phyloP scores from a whole-genome alignment of 2,888 invertebrate species.

The Phrixothrix hirtus region DNA sequence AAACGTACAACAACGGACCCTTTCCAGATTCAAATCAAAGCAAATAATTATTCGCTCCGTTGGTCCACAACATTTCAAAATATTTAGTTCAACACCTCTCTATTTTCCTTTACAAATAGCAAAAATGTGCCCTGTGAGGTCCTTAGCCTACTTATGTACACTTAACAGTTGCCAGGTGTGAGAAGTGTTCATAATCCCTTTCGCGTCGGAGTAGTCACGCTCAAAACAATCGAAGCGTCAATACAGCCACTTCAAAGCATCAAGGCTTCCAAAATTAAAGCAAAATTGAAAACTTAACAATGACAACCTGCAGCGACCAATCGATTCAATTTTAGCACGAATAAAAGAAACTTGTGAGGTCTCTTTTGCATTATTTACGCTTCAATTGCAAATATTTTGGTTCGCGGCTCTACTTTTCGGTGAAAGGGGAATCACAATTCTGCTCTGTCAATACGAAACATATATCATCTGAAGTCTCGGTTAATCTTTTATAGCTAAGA shows the following conservation, averaged over 20 bases:
- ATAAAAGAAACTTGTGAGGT: slow-evolving; percentile 4
- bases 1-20: too few relatives aligned
- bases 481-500: too few relatives aligned
- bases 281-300: neutral
- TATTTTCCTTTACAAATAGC: slow-evolving; percentile 12
- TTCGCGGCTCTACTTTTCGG: slow-evolving; percentile 5
- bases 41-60: neutral
- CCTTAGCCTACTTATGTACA: slow-evolving; percentile 21
- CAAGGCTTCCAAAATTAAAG: neutral
- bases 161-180: slow-evolving; percentile 34
- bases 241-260: slow-evolving; percentile 8
- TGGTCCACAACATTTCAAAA: neutral
- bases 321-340: slow-evolving; percentile 1
- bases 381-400: slow-evolving; percentile 4
- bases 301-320: slow-evolving; percentile 1
- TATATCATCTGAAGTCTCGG: too few relatives aligned
- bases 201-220: slow-evolving; percentile 27
- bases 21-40: too few relatives aligned
- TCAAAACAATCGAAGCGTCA: slow-evolving; percentile 12
- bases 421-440: too few relatives aligned
- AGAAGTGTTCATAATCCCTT: slow-evolving; percentile 32
- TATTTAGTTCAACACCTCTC: slow-evolving; percentile 12
- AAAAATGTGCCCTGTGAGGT: slow-evolving; percentile 23
- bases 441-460: too few relatives aligned
- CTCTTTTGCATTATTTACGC: slow-evolving; percentile 1